phyloP scores from a whole-genome alignment of 1,140 invertebrate species.

The Achatina immaculata region DNA sequence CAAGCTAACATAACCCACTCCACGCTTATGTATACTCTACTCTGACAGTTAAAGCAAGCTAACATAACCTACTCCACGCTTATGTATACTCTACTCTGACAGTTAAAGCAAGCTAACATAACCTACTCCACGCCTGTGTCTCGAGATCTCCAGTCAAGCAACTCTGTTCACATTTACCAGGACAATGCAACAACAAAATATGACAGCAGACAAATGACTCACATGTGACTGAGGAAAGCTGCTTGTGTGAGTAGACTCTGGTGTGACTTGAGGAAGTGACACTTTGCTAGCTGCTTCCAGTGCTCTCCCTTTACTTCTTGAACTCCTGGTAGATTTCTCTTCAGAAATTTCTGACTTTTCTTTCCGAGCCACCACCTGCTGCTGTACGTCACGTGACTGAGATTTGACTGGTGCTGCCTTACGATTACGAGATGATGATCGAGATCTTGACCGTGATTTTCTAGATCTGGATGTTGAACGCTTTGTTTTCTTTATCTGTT shows the following conservation, averaged over 20 bases:
- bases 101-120: too few relatives aligned
- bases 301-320: neutral
- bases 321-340: neutral
- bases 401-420: slow-evolving; percentile 2
- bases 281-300: neutral
- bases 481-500: neutral
- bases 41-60: too few relatives aligned
- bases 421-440: slow-evolving; percentile 27
- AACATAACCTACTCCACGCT: too few relatives aligned
- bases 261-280: neutral
- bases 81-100: too few relatives aligned
- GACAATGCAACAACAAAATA: too few relatives aligned
- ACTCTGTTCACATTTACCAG: too few relatives aligned
- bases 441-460: slow-evolving; percentile 35
- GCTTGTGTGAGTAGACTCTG: neutral
- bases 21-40: too few relatives aligned
- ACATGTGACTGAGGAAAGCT: neutral
- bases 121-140: too few relatives aligned
- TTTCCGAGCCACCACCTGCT: neutral
- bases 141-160: too few relatives aligned
- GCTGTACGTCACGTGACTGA: neutral
- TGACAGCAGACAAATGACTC: too few relatives aligned
- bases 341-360: neutral
- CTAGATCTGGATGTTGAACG: slow-evolving; percentile 32
- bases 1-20: too few relatives aligned